phyloP scores from a whole-genome alignment of 2,113 vertebrate genomes.

The Numenius arquata region DNA sequence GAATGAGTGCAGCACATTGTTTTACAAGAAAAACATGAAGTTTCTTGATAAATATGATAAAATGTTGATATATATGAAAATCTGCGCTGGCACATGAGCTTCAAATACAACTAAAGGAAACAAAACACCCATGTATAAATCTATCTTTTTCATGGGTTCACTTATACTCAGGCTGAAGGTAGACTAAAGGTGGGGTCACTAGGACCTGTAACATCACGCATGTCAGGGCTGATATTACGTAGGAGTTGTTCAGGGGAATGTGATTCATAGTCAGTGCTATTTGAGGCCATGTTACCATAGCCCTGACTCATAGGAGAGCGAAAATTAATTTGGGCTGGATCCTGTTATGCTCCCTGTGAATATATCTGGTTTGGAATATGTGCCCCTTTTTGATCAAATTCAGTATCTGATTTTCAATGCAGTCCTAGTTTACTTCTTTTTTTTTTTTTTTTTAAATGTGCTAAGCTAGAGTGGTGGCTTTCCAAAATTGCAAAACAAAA shows the following conservation, averaged over 20 bases:
- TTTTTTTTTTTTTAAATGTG: background rate
- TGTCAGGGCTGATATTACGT: background rate
- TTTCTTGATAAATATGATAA: background rate
- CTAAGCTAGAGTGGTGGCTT: background rate
- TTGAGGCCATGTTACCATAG: background rate
- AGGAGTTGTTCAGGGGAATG: background rate
- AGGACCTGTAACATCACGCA: background rate
- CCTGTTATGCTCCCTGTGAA: background rate
- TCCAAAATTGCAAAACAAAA: background rate
- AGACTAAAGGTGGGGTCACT: background rate
- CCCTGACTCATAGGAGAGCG: background rate
- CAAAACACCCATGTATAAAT: background rate
- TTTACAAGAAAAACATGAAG: background rate
- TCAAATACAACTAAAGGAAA: background rate
- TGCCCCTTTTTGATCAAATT: background rate
- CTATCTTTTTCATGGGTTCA: background rate
- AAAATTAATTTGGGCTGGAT: background rate
- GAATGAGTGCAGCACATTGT: background rate
- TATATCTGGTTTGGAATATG: background rate
- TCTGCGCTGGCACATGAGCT: background rate
- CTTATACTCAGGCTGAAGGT: background rate
- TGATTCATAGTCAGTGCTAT: slow-evolving; percentile 3
- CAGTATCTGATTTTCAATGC: background rate
- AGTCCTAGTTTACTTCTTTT: background rate
- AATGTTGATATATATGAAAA: background rate